Base-by-base conservation (phyloP, 2,797 vertebrate genomes). In the Anas capensis region DNA sequence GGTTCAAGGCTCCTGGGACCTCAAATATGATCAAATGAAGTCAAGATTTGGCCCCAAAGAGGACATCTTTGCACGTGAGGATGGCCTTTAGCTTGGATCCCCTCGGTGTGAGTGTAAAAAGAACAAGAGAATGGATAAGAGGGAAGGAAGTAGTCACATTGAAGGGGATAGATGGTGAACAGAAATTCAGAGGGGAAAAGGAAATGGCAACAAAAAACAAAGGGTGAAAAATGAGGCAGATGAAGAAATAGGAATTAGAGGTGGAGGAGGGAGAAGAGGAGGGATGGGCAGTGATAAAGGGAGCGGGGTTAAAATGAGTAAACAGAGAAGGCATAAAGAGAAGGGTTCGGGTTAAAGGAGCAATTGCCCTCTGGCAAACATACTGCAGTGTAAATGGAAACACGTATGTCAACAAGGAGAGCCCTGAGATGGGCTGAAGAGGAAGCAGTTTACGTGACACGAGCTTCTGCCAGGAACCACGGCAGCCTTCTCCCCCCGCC, bases 311-410 rank as follows among this genome's bases (percentile, higher is more conserved):
- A 95, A 97, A 97, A 92, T 46, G 88, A 95, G 83, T 87, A 96
- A 96, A 96, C 92, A 97, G 44, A 89, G 78, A 76, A 95, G 88
- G 69, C 86, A 92, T 44, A 73, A 96, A 95, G 77, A 93, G 90
- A 93, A 78, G 38, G 68, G 57, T 33, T 92, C 17, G 1, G 92
- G 95, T 96, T 93, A 96, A 96, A 96, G 87, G 91, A 91, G 89
- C 94, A 95, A 85, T 95, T 95, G 88, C 94, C 94, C 91, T 94
- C 94, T 90, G 75, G 95, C 96, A 96, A 97, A 92, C 95, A 96
- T 77, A 71, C 60, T 95, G 93, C 91, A 89, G 61, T 56, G 71
- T 95, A 96, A 96, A 96, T 96, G 96, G 95, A 96, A 97, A 96
- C 95, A 94, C 64, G 0, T 93, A 95, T 85, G 88, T 96, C 90